Base-by-base conservation (phyloP, 2,888 invertebrate genomes). In the Athalia rosae region DNA sequence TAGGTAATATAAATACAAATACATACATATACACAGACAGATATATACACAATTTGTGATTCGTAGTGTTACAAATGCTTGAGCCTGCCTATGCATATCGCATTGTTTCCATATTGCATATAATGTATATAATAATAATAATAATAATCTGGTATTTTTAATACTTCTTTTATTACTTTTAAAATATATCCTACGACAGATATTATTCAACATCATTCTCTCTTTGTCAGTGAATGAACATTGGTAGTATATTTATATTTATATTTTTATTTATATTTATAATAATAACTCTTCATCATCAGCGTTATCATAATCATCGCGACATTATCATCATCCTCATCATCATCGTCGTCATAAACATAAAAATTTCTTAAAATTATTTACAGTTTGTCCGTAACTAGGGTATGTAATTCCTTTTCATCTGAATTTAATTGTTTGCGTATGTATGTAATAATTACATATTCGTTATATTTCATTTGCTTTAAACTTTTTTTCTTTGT, bases 171-270 rank as follows among this genome's bases (percentile, higher is more conserved):
- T 79, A 83, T 83, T 81, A 78, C 79, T 79, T 85, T 85, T 85
- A 83, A 85, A 86, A 85, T 85, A 85, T 83, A 82, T 82, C 81
- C 83, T 84, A 84, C 82, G 84, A 84, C 83, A 84, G 81, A 83
- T 83, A 84, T 83, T 81, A 81, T 84, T 81, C 79, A 82, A 82
- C 81, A 80, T 83, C 77, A 78, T 81, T 82, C 80, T 80, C 80
- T 77, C 77, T 77, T 74, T 48, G 9, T 71, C 71, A 58, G 71
- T n/a, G 47, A 62, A 62, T 62, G 74, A 74, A 74, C 59, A 73
- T 58, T 59, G 59, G 58, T 59, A 73, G 45, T 53, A 69, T 45
- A 53, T 9, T 73, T 73, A 73, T 73, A 28, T 71, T 59, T 47
- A 69, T 66, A 48, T 50, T 50, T 9, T 41, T 48, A 66, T 28